Conservation (phyloP, 2,113 vertebrate genomes). For the pig (Sus scrofa) region T2T-Sscrofa CM000817.6:35664501-35665000, state of each 20-base stretch:
- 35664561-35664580: accelerated
- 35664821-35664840: neutral
- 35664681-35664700: neutral
- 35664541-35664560: accelerated
- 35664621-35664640: accelerated
- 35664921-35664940: neutral
- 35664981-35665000: neutral
- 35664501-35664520: neutral
- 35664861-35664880: neutral
- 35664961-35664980: neutral
- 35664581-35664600: no score
- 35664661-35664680: neutral
- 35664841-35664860: neutral
- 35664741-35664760: neutral
- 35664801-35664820: neutral
- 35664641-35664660: neutral
- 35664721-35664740: neutral
- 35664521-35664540: neutral
- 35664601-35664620: neutral
- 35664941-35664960: neutral
- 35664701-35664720: neutral
- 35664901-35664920: neutral
- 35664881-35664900: neutral
- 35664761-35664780: neutral
- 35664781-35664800: neutral